These are phyloP conservation scores for Siphlonurus alternatus DNA, from an alignment of 2,888 invertebrate genomes.

Conservation along the genomic window DNA sequence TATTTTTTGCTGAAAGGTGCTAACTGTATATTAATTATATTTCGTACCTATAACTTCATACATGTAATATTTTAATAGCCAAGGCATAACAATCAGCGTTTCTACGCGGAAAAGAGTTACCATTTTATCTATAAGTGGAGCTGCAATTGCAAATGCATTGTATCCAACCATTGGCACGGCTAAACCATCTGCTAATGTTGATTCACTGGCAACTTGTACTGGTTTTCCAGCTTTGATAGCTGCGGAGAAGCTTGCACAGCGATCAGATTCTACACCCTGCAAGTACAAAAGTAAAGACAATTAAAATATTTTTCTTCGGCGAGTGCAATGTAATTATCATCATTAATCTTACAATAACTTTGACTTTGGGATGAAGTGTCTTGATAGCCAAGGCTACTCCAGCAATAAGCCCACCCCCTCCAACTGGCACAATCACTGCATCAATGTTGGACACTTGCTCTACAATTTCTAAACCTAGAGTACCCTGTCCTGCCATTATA, in stretches of 20 bases:
- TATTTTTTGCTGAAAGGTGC: too few relatives aligned
- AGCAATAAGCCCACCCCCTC: constrained; percentile 86
- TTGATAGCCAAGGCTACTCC: constrained; percentile 83
- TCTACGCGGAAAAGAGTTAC: too few relatives aligned
- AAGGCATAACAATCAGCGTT: background rate
- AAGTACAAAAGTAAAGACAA: background rate
- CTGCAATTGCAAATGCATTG: constrained; percentile 63
- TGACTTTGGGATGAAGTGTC: constrained; percentile 60
- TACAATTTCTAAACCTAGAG: constrained; percentile 79
- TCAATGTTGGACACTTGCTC: constrained; percentile 80
- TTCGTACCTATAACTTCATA: too few relatives aligned
- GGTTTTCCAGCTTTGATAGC: constrained; percentile 56
- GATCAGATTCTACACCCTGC: constrained; percentile 82
- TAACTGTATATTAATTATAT: too few relatives aligned
- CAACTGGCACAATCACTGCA: constrained; percentile 81
- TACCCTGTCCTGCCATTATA: constrained; percentile 90
- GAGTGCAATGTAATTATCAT: background rate
- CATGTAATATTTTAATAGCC: too few relatives aligned
- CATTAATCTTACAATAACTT: constrained; percentile 78
- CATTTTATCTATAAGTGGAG: constrained; percentile 58
- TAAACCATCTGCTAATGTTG: constrained; percentile 74
- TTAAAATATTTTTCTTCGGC: background rate
- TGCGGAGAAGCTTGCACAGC: constrained; percentile 68
- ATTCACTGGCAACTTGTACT: constrained; percentile 42
- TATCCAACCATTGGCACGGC: constrained; percentile 77